A percentile compares a stretch with the other conserved stretches of the same genome.
Conservation (phyloP, 2,113 vertebrate genomes). For the Danio rerio region GRCz12tu NC_133191.1:4515001-4515500, state of each 20-base stretch:
- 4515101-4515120: slow-evolving; percentile 41
- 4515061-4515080: background rate
- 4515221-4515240: slow-evolving; percentile 41
- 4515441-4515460: background rate
- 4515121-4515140: slow-evolving; percentile 27
- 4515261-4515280: slow-evolving; percentile 53
- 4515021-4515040: too few species aligned
- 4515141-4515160: slow-evolving; percentile 33
- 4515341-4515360: slow-evolving; percentile 86
- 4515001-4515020: too few species aligned
- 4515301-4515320: slow-evolving; percentile 54
- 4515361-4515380: slow-evolving; percentile 87
- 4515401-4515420: slow-evolving; percentile 43
- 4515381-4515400: slow-evolving; percentile 68
- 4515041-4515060: too few species aligned
- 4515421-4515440: slow-evolving; percentile 1
- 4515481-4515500: background rate
- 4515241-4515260: slow-evolving; percentile 48
- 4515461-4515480: background rate
- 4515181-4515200: slow-evolving; percentile 29
- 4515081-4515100: background rate
- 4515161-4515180: slow-evolving; percentile 4
- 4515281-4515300: slow-evolving; percentile 64
- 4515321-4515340: slow-evolving; percentile 88
- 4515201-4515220: slow-evolving; percentile 30